Conservation (phyloP, 2,113 vertebrate species). For the Gila orcuttii region DNA sequence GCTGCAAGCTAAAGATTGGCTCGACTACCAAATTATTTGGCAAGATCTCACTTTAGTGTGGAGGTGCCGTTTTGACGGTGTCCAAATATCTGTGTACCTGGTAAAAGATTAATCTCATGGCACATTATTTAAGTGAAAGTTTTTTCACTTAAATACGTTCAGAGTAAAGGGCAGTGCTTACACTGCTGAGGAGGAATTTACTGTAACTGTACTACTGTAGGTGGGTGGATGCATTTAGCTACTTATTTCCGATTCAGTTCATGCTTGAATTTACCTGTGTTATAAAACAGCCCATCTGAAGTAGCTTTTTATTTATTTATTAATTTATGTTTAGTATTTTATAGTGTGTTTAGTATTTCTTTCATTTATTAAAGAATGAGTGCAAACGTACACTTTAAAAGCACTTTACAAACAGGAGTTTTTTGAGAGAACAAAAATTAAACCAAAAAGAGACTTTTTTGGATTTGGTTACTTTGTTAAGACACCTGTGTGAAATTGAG, state of each 20-base stretch:
- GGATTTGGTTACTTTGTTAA: too few relatives aligned
- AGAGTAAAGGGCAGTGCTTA: not conserved
- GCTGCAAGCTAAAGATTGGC: not conserved
- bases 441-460: too few relatives aligned
- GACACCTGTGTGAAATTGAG: too few relatives aligned
- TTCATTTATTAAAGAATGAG: too few relatives aligned
- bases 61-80: not conserved
- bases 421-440: too few relatives aligned
- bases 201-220: not conserved
- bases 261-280: conserved; percentile 1
- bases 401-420: too few relatives aligned
- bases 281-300: not conserved
- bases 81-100: not conserved
- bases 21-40: not conserved
- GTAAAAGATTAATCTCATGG: not conserved
- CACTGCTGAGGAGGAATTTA: not conserved
- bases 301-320: too few relatives aligned
- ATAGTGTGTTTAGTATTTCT: too few relatives aligned
- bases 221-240: not conserved
- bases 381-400: too few relatives aligned
- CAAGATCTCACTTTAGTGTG: not conserved
- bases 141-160: not conserved
- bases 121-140: not conserved
- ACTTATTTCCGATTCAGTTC: not conserved
- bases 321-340: too few relatives aligned